Percentiles rank a stretch among this genome's conserved stretches.
These are phyloP conservation scores for Caenorhabditis auriculariae DNA, from an alignment of 2,888 invertebrate species.

Conservation along the genomic window DNA sequence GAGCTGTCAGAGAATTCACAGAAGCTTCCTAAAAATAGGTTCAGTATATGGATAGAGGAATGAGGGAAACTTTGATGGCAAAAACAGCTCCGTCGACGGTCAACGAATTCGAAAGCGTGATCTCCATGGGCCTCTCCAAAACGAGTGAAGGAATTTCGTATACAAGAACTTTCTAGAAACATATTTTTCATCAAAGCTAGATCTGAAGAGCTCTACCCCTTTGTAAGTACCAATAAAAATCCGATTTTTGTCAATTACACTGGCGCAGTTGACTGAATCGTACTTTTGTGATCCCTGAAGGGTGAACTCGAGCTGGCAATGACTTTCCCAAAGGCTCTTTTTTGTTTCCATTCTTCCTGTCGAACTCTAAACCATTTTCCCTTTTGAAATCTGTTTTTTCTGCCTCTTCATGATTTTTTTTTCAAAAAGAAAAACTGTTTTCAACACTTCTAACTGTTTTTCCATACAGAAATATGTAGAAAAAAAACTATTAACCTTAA, in stretches of 20 bases:
- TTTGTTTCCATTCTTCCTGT: conserved; percentile 14
- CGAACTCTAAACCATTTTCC: too few relatives aligned
- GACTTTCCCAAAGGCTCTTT: conserved; percentile 12
- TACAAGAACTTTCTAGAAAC: neutral
- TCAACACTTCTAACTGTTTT: too few relatives aligned
- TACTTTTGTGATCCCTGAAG: conserved; percentile 18
- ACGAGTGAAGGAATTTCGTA: neutral
- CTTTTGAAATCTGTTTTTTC: neutral
- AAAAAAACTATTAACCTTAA: conserved; percentile 4
- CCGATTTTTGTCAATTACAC: conserved; percentile 2
- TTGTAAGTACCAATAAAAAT: conserved; percentile 8
- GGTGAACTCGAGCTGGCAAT: conserved; percentile 5
- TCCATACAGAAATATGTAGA: too few relatives aligned
- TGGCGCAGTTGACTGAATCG: conserved; percentile 23
- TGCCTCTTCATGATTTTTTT: neutral
- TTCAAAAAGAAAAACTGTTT: neutral
- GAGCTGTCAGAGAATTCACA: too few relatives aligned
- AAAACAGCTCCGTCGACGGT: too few relatives aligned
- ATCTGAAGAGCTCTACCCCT: conserved; percentile 9
- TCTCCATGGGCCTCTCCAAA: too few relatives aligned
- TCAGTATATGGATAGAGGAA: too few relatives aligned
- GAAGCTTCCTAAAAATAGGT: too few relatives aligned
- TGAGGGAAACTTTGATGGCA: too few relatives aligned
- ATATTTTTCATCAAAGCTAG: neutral
- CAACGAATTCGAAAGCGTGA: too few relatives aligned